phyloP scores from a whole-genome alignment of 2,797 vertebrate species.

The Scyliorhinus canicula region DNA sequence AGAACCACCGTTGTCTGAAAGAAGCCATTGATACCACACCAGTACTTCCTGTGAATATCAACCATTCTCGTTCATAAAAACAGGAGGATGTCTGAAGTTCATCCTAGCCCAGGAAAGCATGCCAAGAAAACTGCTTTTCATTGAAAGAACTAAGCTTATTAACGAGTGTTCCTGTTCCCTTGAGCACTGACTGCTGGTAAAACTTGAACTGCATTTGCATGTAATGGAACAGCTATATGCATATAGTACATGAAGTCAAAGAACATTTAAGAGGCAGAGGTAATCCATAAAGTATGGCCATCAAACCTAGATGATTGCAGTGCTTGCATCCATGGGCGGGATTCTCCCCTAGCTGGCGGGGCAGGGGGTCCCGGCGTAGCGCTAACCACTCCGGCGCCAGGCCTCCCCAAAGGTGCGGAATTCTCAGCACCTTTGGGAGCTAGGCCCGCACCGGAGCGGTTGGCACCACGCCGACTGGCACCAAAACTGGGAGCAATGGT shows the following conservation, averaged over 20 bases:
- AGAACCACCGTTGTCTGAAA: not conserved
- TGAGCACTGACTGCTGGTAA: not conserved
- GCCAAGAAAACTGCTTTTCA: not conserved
- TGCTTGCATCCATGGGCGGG: not conserved
- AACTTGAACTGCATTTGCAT: not conserved
- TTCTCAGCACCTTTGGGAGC: too few relatives aligned
- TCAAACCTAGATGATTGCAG: not conserved
- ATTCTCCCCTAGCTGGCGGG: too few relatives aligned
- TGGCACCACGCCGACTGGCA: too few relatives aligned
- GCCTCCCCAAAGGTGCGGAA: too few relatives aligned
- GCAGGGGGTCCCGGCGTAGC: too few relatives aligned
- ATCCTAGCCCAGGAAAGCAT: not conserved
- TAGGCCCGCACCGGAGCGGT: too few relatives aligned
- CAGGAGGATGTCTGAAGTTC: not conserved
- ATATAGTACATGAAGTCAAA: not conserved
- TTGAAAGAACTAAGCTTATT: not conserved
- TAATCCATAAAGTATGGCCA: not conserved
- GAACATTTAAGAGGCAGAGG: not conserved
- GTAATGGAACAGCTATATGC: not conserved
- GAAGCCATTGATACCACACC: not conserved
- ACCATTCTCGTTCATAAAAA: not conserved
- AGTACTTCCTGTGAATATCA: not conserved
- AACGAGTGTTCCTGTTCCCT: not conserved
- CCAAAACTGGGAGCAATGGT: too few relatives aligned
- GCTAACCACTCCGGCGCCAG: too few relatives aligned